Evolutionary conservation across 2,797 vertebrate species (phyloP), one percentile per base, ranked within the genome.

Genomic region (Tragelaphus oryx): DNA sequence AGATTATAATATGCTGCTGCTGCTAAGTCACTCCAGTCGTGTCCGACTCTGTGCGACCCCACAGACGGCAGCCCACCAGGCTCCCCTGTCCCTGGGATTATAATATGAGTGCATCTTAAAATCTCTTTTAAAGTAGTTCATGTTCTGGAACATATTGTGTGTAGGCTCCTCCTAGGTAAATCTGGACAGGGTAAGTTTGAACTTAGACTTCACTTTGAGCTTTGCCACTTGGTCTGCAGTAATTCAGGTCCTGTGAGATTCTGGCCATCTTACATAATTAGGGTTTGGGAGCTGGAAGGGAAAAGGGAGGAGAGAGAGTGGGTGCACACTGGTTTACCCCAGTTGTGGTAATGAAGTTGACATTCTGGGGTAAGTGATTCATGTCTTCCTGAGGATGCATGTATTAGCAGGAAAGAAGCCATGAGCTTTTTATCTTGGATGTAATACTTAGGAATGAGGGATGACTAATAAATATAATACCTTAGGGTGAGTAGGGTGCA

Each of bases 361-460:
- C 30, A 16, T 65, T 93, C 44, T 37, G 60, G 50, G n/a, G 33
- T 37, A 81, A 88, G 55, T 55, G 37, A 37, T 86, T 75, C 33
- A 22, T 18, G 14, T 89, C 79, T 88, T 76, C 81, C 78, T 12
- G 52, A 78, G 37, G 59, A 59, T 80, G 57, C 62, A 52, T 5
- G 5, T 37, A 24, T 87, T 65, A 79, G 55, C 54, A 57, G 79
- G 44, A 92, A 94, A 93, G n/a, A 84, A 79, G 2, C 52, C 37
- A 20, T 22, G 8, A 54, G 11, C n/a, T 84, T 52, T 17, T 85
- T 24, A 41, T 80, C 55, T 89, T 28, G 3, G 26, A 91, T 78
- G 92, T 95, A 93, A 54, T 88, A 68, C 89, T 94, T 91, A 59
- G 41, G 75, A 55, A 85, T 88, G 54, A 92, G 46, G 89, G 26